Evolutionary conservation across 2,888 invertebrate species (phyloP).

Genomic region (Pharmacophagus antenor): DNA sequence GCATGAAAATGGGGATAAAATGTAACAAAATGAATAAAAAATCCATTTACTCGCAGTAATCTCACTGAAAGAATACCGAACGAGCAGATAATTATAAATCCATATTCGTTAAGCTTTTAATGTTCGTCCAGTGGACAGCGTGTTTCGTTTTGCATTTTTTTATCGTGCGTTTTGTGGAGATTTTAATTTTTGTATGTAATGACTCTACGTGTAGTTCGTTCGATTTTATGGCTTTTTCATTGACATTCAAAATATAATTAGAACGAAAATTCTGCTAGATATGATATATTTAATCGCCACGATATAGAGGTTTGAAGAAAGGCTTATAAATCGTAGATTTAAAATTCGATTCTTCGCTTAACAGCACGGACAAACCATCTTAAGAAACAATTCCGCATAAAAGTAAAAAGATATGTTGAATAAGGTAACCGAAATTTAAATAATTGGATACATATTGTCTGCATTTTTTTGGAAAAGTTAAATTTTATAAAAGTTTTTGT

Average conservation of each 20-base stretch:
- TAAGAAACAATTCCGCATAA: background rate
- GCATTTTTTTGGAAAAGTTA: no score
- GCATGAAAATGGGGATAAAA: background rate
- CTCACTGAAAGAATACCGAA: slow-evolving; percentile 28
- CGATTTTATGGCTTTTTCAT: background rate
- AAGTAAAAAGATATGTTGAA: no score
- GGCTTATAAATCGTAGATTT: no score
- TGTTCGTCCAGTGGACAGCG: slow-evolving; percentile 17
- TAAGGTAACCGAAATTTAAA: no score
- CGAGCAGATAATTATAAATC: slow-evolving; percentile 26
- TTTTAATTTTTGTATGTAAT: background rate
- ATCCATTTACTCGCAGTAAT: slow-evolving; percentile 25
- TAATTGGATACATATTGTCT: no score
- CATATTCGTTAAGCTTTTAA: slow-evolving; percentile 31
- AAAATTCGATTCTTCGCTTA: no score
- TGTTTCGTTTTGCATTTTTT: slow-evolving; percentile 18
- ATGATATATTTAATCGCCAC: no score
- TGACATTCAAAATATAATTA: background rate
- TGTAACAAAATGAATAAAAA: background rate
- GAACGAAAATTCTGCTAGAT: background rate
- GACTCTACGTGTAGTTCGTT: background rate
- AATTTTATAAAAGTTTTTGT: no score
- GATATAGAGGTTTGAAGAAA: no score
- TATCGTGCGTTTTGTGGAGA: slow-evolving; percentile 7
- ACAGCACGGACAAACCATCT: background rate